phyloP scores from a whole-genome alignment of 2,797 vertebrate genomes.

The Momotus momota region DNA sequence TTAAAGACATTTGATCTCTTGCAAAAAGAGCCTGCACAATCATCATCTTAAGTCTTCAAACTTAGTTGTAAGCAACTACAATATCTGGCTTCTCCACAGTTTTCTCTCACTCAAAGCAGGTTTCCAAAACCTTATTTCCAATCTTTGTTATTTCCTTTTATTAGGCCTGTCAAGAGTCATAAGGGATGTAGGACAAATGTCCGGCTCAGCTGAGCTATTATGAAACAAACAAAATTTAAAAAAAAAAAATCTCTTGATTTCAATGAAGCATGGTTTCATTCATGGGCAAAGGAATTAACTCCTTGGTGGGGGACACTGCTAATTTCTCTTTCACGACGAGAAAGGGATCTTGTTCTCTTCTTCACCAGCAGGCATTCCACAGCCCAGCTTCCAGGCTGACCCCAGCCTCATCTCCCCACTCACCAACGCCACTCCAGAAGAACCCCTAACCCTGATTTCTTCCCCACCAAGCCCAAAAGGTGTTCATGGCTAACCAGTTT shows the following conservation, averaged over 20 bases:
- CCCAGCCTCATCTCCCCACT: accelerated
- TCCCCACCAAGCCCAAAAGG: accelerated
- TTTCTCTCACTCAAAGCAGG: neutral
- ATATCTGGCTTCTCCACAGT: neutral
- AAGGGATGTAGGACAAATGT: neutral
- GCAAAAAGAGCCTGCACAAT: neutral
- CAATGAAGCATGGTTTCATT: neutral
- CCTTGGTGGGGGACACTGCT: neutral
- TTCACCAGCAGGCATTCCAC: neutral
- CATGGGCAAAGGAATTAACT: neutral
- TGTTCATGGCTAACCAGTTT: neutral
- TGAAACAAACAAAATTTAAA: no score
- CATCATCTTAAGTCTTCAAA: neutral
- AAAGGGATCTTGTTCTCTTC: neutral
- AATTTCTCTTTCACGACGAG: neutral
- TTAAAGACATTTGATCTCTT: slow-evolving; percentile 17
- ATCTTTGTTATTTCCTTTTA: neutral
- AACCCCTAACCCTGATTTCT: neutral
- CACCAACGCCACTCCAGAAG: neutral
- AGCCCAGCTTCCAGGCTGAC: neutral
- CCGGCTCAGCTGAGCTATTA: neutral
- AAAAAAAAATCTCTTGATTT: neutral
- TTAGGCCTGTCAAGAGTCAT: neutral
- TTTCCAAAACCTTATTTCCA: neutral
- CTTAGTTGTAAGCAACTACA: neutral